Conservation (phyloP, 2,888 invertebrate species). For the Diloba caeruleocephala region DNA sequence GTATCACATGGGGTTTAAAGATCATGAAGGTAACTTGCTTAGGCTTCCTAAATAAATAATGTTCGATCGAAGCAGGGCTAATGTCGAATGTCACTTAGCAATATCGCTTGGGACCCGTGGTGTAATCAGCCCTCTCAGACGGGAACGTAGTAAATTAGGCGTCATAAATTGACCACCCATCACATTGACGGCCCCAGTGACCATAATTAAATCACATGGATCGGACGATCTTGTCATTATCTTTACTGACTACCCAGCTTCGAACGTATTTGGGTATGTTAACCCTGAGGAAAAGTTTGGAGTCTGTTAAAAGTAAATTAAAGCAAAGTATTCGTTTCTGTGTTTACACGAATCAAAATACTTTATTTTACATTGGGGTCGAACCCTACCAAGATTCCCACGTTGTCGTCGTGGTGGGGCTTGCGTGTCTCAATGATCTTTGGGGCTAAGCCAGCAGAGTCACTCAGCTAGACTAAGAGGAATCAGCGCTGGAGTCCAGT, state of each 20-base stretch:
- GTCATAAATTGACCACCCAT: constrained; percentile 49
- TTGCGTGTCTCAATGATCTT: too few relatives aligned
- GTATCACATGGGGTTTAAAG: neutral
- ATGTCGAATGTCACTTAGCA: constrained; percentile 47
- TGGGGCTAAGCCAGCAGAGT: too few relatives aligned
- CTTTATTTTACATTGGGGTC: too few relatives aligned
- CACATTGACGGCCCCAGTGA: constrained; percentile 29
- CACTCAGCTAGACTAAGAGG: too few relatives aligned
- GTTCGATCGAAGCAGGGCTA: constrained; percentile 28
- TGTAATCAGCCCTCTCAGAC: constrained; percentile 36
- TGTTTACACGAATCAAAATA: too few relatives aligned
- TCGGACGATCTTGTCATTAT: constrained; percentile 43
- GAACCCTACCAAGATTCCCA: too few relatives aligned
- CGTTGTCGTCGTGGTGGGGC: too few relatives aligned
- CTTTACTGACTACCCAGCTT: constrained; percentile 26
- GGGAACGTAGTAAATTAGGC: constrained; percentile 44
- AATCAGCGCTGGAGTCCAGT: too few relatives aligned
- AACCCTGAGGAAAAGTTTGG: constrained; percentile 8
- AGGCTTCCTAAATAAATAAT: constrained; percentile 27
- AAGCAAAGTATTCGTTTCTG: too few relatives aligned
- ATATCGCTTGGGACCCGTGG: constrained; percentile 35
- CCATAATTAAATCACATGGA: constrained; percentile 46
- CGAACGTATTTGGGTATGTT: constrained; percentile 11
- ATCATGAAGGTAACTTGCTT: constrained; percentile 4
- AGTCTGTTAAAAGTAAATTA: constrained; percentile 11